Conservation (phyloP, 2,888 invertebrate species). For the Caenorhabditis uteleia region DNA sequence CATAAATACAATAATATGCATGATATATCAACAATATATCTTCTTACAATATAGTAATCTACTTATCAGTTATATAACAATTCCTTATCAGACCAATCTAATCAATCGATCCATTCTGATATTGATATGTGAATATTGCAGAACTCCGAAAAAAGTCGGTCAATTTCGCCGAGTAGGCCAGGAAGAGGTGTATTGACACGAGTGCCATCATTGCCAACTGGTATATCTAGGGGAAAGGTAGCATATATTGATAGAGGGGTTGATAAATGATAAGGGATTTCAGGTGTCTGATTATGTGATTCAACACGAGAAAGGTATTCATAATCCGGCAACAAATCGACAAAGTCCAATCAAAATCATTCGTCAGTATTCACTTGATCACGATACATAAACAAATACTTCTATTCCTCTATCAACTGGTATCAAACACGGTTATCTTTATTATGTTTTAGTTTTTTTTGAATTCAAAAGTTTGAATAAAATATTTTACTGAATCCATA, state of each 20-base stretch:
- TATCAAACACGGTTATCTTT: not conserved
- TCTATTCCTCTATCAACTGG: not conserved
- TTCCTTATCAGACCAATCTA: too few species aligned
- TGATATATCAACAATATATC: too few species aligned
- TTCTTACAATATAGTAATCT: too few species aligned
- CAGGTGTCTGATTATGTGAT: conserved; percentile 59
- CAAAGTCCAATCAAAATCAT: conserved; percentile 43
- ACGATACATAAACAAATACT: not conserved
- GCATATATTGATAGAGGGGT: not conserved
- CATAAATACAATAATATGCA: too few species aligned
- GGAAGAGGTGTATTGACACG: conserved; percentile 32
- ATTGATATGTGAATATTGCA: too few species aligned
- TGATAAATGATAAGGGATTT: not conserved
- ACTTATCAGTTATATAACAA: too few species aligned
- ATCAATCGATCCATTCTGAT: too few species aligned
- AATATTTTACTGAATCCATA: too few species aligned
- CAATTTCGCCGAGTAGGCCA: conserved; percentile 50
- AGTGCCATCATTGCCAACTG: conserved; percentile 46
- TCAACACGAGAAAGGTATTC: conserved; percentile 62
- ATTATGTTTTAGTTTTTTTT: not conserved
- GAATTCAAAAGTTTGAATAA: too few species aligned
- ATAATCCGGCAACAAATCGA: conserved; percentile 55
- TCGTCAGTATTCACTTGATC: conserved; percentile 44
- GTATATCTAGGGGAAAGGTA: conserved; percentile 51
- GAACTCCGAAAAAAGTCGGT: conserved; percentile 52